Percentiles rank a stretch among this genome's conserved stretches.
Evolutionary conservation across 2,113 vertebrate genomes (phyloP).

Genomic region (Rhinogobius similis): DNA sequence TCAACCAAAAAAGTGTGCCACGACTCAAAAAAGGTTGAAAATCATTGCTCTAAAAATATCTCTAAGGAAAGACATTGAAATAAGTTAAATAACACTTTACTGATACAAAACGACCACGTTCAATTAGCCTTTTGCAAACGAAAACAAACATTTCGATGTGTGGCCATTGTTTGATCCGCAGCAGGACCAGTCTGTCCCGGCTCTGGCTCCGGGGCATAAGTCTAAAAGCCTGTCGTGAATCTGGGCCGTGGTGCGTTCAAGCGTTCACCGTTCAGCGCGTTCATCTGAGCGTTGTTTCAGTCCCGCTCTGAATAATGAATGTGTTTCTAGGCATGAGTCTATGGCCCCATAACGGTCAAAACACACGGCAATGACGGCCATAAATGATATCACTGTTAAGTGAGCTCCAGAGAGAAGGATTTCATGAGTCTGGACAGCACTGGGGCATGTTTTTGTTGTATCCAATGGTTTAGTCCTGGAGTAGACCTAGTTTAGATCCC

Average conservation of each 20-base stretch:
- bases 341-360: conserved; percentile 29
- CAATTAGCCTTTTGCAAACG: background rate
- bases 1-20: too few species aligned
- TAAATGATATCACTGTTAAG: background rate
- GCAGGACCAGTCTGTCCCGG: conserved; percentile 15
- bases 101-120: background rate
- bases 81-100: too few species aligned
- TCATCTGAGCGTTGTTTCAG: conserved; percentile 44
- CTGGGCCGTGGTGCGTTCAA: conserved; percentile 28
- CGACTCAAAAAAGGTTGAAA: too few species aligned
- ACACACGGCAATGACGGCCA: conserved; percentile 18
- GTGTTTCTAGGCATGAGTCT: conserved; percentile 49
- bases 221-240: conserved; percentile 25
- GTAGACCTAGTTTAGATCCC: too few species aligned
- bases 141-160: background rate
- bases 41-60: too few species aligned
- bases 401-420: background rate
- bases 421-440: background rate
- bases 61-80: too few species aligned
- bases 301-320: conserved; percentile 57
- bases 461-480: too few species aligned
- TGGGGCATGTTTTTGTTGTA: too few species aligned
- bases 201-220: conserved; percentile 14
- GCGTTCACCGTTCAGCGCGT: conserved; percentile 23
- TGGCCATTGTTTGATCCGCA: background rate